Evolutionary conservation across 2,888 invertebrate genomes (phyloP), one percentile per base, ranked within the genome.

Genomic region (Protophormia terraenovae): DNA sequence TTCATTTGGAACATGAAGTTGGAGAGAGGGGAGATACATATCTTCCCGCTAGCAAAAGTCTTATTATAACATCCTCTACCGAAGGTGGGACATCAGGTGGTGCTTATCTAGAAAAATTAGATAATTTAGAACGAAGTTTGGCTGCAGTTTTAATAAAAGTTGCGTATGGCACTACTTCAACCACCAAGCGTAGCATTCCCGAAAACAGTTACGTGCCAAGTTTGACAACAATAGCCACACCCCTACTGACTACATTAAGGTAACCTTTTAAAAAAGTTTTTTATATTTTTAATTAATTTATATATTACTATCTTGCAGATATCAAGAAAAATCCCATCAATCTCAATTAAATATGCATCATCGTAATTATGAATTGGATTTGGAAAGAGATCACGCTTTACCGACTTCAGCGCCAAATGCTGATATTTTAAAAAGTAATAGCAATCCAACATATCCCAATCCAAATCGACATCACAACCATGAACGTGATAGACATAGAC

Each of bases 361-460:
- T 86, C 89, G 92, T 27, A 93, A 91, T 73, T 96, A 96, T 93
- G 96, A 96, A 89, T 93, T 94, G 64, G 96, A 96, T 91, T 90
- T 96, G 92, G 96, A 96, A 92, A 93, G 95, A 87, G 96, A 96
- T 92, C 96, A 96, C 92, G 96, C 95, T 58, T 91, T 96, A 90
- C 96, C 96, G 19, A 96, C 96, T 86, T 95, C 95, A 81, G 96
- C 96, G 75, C 96, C 96, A 83, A 96, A 96, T 89, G 96, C 96
- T n/a, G 96, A 96, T 92, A 96, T 96, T 88, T 93, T 96, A 90
- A 96, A 96, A 93, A 95, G 96, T 90, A 95, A 96, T 92, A 95
- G 95, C 92, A 96, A 96, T 91, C 95, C 95, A 86, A 95, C 96
- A 79, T 95, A 96, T 92, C 95, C 95, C 87, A 96, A 96, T 93